Conservation (phyloP, 1,140 invertebrate genomes). For the Bombus pascuorum region DNA sequence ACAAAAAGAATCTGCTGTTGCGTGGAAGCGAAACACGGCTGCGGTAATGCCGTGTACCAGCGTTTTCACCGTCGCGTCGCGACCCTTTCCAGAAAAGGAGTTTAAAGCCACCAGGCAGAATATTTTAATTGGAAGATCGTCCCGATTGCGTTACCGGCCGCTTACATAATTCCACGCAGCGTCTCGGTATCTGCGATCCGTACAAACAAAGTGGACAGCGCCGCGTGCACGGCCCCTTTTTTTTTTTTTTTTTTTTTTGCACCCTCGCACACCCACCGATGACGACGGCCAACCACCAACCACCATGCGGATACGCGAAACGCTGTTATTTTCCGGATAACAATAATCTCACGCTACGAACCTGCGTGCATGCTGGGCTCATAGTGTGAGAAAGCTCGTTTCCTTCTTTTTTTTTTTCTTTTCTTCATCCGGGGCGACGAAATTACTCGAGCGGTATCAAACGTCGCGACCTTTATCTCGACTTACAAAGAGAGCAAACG, state of each 20-base stretch:
- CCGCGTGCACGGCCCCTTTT: background rate
- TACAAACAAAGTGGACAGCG: conserved; percentile 45
- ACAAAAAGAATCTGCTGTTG: conserved; percentile 45
- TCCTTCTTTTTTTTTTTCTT: background rate
- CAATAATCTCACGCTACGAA: conserved; percentile 5
- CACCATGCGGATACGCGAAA: background rate
- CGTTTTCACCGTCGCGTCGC: conserved; percentile 15
- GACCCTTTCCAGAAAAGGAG: conserved; percentile 48
- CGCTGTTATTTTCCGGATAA: conserved; percentile 15
- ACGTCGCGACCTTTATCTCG: conserved; percentile 40
- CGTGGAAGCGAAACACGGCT: conserved; percentile 21
- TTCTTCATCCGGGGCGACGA: conserved; percentile 8
- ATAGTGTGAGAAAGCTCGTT: background rate
- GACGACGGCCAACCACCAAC: background rate
- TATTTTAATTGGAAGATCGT: conserved; percentile 69
- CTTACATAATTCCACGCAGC: conserved; percentile 48
- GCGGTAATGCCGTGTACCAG: conserved; percentile 9
- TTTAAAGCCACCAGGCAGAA: conserved; percentile 64
- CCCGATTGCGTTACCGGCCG: conserved; percentile 54
- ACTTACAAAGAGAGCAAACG: conserved; percentile 23
- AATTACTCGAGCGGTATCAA: conserved; percentile 55
- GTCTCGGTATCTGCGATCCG: conserved; percentile 37
- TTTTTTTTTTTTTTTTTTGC: background rate
- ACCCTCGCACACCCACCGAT: background rate
- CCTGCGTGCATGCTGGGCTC: background rate